A percentile compares a stretch with the other conserved stretches of the same genome.
These are phyloP conservation scores for Marisa cornuarietis DNA, from an alignment of 1,140 invertebrate genomes.

Conservation along the genomic window DNA sequence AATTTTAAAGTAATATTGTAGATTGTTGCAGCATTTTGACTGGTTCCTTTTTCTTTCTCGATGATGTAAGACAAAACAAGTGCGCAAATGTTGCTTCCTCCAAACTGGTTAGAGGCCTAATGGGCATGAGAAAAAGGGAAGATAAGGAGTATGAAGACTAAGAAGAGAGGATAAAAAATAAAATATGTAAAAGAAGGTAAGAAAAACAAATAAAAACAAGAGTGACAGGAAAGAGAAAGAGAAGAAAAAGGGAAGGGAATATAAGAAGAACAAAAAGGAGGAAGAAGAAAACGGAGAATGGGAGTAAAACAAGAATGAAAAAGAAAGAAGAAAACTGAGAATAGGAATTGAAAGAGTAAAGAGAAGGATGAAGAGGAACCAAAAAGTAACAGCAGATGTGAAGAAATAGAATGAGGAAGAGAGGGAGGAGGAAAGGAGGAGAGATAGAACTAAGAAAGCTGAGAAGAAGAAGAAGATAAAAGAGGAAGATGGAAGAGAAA, in stretches of 20 bases:
- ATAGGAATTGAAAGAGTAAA: neutral
- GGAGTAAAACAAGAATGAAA: neutral
- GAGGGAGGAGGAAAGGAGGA: no score
- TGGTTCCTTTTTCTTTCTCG: no score
- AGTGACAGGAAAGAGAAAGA: neutral
- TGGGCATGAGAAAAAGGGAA: neutral
- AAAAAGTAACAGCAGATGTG: neutral
- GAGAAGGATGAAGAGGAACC: neutral
- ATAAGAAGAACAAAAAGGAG: neutral
- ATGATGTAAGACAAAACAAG: no score
- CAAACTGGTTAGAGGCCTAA: neutral
- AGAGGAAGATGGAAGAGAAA: constrained; percentile 1
- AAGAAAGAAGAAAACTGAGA: neutral
- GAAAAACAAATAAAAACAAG: neutral
- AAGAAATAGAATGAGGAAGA: neutral
- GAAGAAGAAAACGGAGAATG: neutral
- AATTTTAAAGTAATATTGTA: neutral
- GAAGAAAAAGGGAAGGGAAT: neutral
- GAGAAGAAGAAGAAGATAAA: neutral
- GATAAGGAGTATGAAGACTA: neutral
- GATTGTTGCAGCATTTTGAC: no score
- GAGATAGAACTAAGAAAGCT: neutral
- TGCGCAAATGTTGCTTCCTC: no score
- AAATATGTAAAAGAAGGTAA: neutral
- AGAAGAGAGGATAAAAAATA: neutral